Base-by-base conservation (phyloP, 2,113 vertebrate genomes). In the Perognathus longimembris region DNA sequence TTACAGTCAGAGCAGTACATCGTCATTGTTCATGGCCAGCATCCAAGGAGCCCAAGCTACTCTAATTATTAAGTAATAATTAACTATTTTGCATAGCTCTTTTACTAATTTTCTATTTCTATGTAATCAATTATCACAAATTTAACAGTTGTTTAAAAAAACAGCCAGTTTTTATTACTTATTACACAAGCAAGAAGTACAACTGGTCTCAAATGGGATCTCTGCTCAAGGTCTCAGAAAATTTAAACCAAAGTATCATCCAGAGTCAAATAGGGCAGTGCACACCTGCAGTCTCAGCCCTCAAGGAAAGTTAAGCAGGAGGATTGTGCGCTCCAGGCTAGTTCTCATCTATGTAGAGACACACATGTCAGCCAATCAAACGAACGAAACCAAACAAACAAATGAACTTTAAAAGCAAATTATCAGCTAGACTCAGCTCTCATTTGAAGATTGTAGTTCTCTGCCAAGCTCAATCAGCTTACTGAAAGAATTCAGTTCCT, bases 41-140 rank as follows among this genome's bases (percentile, higher is more conserved):
- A 54, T 54, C 50, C 50, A 18, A 54, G 92, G 17, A 70, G 15
- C 34, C 59, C 22, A 71, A 40, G 12, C 4, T 80, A 75, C 32
- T 77, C 61, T 74, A 74, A 75, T 81, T 76, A 38, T 50, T 67
- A 89, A 70, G 2, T 78, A 73, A 79, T 73, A 69, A 80, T 74
- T 69, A 81, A 66, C 40, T 80, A 81, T 82, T 88, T 85, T 73
- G 1, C 45, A 64, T 66, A 69, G 10, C 1, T 38, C 45, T 3
- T 70, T 3, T 36, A 61, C 81, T 94, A 50, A 32, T 76, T 61
- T 88, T 70, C n/a, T 59, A 61, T 54, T 76, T 7, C n/a, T 81
- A 1, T 59, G 4, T 69, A 80, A 80, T 3, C 69, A 88, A 79
- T 36, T 88, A 67, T 1, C 38, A 94, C 20, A 91, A 80, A 76